Evolutionary conservation across 2,888 invertebrate species (phyloP).

Genomic region (Chydorus sphaericus): DNA sequence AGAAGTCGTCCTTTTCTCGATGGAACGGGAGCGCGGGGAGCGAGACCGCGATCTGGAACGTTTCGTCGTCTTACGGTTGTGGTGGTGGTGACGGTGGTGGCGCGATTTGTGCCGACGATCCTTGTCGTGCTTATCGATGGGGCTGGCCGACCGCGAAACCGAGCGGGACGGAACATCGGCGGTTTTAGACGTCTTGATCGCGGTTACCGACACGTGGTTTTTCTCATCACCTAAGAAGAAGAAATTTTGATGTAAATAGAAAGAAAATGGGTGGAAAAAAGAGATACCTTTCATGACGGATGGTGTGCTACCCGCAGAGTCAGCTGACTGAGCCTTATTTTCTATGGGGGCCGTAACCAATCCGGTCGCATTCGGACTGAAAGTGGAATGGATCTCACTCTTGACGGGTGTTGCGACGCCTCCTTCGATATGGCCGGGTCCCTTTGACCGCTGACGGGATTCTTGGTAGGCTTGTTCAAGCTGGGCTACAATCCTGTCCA

Average conservation of each 20-base stretch:
- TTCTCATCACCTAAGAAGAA: not conserved
- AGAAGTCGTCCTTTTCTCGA: not conserved
- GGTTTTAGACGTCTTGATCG: not conserved
- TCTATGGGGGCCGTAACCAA: not conserved
- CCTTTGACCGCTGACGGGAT: constrained; percentile 33
- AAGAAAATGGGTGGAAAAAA: not conserved
- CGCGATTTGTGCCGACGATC: constrained; percentile 4
- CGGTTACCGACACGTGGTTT: not conserved
- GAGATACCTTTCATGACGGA: not conserved
- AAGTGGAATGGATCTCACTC: not conserved
- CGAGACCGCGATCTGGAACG: not conserved
- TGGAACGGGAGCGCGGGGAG: not conserved
- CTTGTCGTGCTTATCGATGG: constrained; percentile 5
- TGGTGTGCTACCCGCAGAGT: constrained; percentile 1
- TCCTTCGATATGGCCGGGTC: not conserved
- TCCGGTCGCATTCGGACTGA: not conserved
- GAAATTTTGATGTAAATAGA: not conserved
- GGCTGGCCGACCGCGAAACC: not conserved
- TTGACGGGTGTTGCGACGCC: not conserved
- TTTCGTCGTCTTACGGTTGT: constrained; percentile 7
- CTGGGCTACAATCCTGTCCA: constrained; percentile 59
- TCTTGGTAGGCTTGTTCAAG: constrained; percentile 54
- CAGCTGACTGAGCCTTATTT: constrained; percentile 1
- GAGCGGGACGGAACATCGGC: not conserved
- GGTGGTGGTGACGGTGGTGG: constrained; percentile 10